phyloP scores from a whole-genome alignment of 2,888 invertebrate species.

The Tinea trinotella region DNA sequence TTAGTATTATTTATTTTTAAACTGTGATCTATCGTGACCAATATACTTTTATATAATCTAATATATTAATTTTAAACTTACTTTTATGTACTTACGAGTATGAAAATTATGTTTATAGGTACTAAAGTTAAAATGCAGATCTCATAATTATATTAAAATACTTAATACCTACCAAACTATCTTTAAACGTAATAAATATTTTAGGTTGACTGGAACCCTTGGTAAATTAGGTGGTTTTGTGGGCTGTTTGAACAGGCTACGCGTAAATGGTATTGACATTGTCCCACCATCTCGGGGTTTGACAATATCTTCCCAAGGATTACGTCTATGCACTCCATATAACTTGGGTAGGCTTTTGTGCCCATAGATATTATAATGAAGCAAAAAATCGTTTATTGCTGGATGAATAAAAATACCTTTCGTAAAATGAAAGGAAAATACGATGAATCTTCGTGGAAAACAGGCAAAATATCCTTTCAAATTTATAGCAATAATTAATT shows the following conservation, averaged over 20 bases:
- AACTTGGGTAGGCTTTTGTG: conserved; percentile 55
- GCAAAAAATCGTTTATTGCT: neutral
- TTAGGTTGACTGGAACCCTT: conserved; percentile 81
- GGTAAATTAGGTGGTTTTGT: conserved; percentile 82
- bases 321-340: conserved; percentile 54
- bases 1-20: conserved; percentile 29
- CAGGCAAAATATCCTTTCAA: no score
- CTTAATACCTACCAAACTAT: neutral
- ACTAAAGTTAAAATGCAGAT: no score
- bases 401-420: neutral
- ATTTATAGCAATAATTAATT: neutral
- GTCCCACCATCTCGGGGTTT: conserved; percentile 69
- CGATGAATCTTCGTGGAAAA: no score
- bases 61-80: no score
- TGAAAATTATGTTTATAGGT: no score
- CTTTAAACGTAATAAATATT: neutral
- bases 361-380: conserved; percentile 34
- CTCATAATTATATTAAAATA: neutral
- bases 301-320: conserved; percentile 41
- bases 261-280: conserved; percentile 76
- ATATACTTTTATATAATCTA: no score
- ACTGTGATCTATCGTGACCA: neutral
- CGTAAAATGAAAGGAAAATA: neutral
- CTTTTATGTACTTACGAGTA: no score
- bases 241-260: conserved; percentile 85